Evolutionary conservation across 2,113 vertebrate species (phyloP).

Genomic region (Corythornis vintsioides): DNA sequence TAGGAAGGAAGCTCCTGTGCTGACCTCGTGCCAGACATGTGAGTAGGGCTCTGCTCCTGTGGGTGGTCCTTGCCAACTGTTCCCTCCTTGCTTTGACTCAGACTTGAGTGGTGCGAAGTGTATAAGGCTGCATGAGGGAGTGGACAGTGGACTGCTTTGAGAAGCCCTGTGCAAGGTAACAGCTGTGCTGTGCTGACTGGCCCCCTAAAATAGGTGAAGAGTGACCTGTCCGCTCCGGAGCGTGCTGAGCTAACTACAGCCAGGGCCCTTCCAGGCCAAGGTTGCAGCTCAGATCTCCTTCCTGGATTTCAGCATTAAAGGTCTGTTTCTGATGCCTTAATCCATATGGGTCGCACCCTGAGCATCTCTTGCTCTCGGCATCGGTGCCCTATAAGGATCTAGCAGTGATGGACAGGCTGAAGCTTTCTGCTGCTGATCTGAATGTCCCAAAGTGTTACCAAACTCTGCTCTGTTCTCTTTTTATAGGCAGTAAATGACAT

Average conservation of each 20-base stretch:
- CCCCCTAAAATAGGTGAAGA: neutral
- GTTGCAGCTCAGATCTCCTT: neutral
- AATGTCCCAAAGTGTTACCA: neutral
- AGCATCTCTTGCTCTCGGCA: neutral
- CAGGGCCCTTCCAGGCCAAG: neutral
- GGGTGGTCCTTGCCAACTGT: neutral
- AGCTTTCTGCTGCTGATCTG: neutral
- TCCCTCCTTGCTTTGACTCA: neutral
- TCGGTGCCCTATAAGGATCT: neutral
- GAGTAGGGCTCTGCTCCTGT: neutral
- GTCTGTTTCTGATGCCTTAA: neutral
- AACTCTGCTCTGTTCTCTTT: neutral
- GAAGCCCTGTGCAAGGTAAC: neutral
- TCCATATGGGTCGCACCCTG: neutral
- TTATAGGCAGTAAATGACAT: neutral
- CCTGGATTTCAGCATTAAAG: neutral
- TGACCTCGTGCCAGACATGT: rapidly evolving
- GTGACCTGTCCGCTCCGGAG: neutral
- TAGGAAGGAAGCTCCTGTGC: neutral
- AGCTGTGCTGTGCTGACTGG: neutral
- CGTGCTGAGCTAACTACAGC: neutral
- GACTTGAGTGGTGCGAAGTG: rapidly evolving
- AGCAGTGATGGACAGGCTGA: neutral
- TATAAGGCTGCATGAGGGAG: rapidly evolving
- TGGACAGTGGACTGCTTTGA: neutral